Base-by-base conservation (phyloP, 2,113 vertebrate genomes). In the Antennarius striatus region DNA sequence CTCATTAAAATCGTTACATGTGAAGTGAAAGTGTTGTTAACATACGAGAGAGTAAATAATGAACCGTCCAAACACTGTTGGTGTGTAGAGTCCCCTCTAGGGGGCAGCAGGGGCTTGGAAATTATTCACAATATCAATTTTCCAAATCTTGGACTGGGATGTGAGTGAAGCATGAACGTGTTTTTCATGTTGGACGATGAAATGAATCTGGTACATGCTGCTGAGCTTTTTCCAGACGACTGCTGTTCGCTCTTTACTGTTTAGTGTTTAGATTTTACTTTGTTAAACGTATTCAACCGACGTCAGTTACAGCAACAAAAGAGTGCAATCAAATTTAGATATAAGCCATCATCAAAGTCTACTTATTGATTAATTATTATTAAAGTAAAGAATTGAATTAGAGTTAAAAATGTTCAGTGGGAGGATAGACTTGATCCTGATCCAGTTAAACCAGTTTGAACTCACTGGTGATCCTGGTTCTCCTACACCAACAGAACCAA, bases 391-490 rank as follows among this genome's bases (percentile, higher is more conserved):
- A 2, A 40, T 40, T 10, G 3, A 10, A 40, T 10, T 10, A 40
- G 39, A 6, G 6, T 40, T 7, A 67, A 56, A 53, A 5, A 13
- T 42, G 5, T 28, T 1, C 48, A 29, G 9, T 10, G 1, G 17
- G 7, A 11, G n/a, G 22, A 22, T 22, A 22, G 22, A 32, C n/a
- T 12, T 15, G 10, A 0, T 6, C 40, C 36, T 15, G 7, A 61
- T 51, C 1, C 5, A 45, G 9, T 39, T 0, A 39, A n/a, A 54
- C 2, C 0, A 4, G 17, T 15, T 17, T 36, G 5, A 43, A 43
- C 95, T 95, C 90, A 98, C 95, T n/a, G 83, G 83, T 63, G 88
- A 83, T 40, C 95, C 95, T 14, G 94, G 92, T 71, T 96, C 94
- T 71, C 94, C 94, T 50, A 73, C 71, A 61, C 93, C 95, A 43